phyloP scores from a whole-genome alignment of 2,113 vertebrate genomes.

The Planiliza haematocheilus region DNA sequence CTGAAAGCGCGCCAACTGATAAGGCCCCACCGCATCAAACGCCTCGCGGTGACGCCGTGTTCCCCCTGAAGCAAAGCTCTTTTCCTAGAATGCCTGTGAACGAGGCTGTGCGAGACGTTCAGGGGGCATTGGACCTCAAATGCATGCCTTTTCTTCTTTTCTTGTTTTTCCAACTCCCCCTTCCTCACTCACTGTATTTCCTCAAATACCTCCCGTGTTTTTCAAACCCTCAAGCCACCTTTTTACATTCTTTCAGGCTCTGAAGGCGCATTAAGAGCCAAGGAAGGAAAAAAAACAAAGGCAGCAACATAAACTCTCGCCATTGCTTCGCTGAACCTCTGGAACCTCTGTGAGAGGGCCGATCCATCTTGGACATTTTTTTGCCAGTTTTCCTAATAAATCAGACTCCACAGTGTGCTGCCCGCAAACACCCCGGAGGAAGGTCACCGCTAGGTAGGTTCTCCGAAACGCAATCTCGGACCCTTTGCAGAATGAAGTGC shows the following conservation, averaged over 20 bases:
- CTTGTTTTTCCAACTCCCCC: slow-evolving; percentile 23
- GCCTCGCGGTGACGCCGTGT: neutral
- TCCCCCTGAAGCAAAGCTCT: slow-evolving; percentile 25
- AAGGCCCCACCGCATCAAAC: slow-evolving; percentile 57
- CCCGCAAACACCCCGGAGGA: slow-evolving; percentile 37
- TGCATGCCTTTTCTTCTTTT: slow-evolving; percentile 54
- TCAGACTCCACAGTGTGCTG: slow-evolving; percentile 43
- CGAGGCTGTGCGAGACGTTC: slow-evolving; percentile 32
- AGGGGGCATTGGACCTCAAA: slow-evolving; percentile 32
- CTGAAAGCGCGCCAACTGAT: slow-evolving; percentile 49
- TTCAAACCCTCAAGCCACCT: slow-evolving; percentile 72
- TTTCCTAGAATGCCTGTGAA: slow-evolving; percentile 18
- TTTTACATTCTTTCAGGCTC: slow-evolving; percentile 73
- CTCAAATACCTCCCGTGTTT: slow-evolving; percentile 67
- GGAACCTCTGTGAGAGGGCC: slow-evolving; percentile 37
- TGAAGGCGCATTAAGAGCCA: slow-evolving; percentile 35
- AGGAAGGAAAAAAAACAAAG: slow-evolving; percentile 41
- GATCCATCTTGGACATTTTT: slow-evolving; percentile 51
- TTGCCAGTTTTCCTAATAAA: slow-evolving; percentile 57
- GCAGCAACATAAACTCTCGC: slow-evolving; percentile 54
- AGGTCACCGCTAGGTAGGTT: slow-evolving; percentile 41
- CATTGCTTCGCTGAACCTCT: slow-evolving; percentile 32
- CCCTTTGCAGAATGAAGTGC: slow-evolving; percentile 29
- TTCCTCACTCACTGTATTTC: slow-evolving; percentile 9
- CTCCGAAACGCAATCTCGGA: slow-evolving; percentile 41